Evolutionary conservation across 2,888 invertebrate genomes (phyloP), one percentile per base, ranked within the genome.

Genomic region (Brachycybe producta): DNA sequence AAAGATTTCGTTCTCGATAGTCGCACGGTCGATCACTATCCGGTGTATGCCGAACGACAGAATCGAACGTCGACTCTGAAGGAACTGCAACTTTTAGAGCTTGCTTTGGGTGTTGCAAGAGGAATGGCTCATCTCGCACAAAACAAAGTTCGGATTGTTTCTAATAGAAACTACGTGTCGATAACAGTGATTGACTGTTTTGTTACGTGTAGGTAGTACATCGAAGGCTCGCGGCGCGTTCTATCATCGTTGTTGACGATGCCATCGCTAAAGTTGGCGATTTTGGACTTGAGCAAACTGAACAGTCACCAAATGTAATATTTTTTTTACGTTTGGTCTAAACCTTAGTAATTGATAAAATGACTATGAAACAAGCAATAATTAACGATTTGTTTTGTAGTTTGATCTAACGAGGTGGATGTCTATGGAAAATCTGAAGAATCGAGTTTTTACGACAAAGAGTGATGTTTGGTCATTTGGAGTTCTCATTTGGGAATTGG

Each of bases 391-490:
- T 32, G n/a, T 32, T n/a, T 32, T 41, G 7, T 15, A 78, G 41
- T 75, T 80, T 1, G 84, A 86, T 61, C 78, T 80, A 58, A 77
- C 79, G 0, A 70, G 87, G 38, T 87, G 86, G 86, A 78, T 78
- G 5, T 79, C 87, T 0, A 76, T 80, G 23, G 88, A 88, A 65
- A 78, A 81, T 60, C 70, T 86, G 55, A 75, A 77, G 27, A 69
- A 66, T 51, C 78, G 77, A 45, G 75, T 78, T 43, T 78, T 75
- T 57, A 77, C 78, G n/a, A 69, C 72, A 3, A 79, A 82, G 60
- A 81, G 82, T 49, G 84, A 86, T 61, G 75, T 84, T 4, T 88
- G 87, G 87, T 81, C 85, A 0, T 85, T 79, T 65, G 86, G 82
- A 0, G 78, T 84, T 53, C 64, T 86, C 11, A 69, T 86, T 54